Evolutionary conservation across 2,113 vertebrate species (phyloP).

Genomic region (Podilymbus podiceps): DNA sequence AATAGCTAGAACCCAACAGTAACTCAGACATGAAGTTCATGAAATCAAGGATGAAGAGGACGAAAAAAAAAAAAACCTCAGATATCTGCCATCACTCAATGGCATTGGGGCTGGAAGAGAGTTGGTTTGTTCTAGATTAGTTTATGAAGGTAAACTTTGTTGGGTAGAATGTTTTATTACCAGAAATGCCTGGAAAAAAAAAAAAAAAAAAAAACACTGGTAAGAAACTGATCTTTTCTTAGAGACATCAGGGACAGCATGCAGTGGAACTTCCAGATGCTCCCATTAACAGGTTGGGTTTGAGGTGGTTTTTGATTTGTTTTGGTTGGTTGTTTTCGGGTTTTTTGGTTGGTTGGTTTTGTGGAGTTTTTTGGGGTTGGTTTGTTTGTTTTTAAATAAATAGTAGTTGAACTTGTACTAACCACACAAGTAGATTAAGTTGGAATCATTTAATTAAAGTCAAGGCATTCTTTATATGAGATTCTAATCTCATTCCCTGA

Average conservation of each 20-base stretch:
- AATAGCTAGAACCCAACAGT: background rate
- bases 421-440: background rate
- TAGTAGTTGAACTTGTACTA: background rate
- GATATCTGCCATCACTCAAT: background rate
- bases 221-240: background rate
- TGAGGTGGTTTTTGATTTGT: no score
- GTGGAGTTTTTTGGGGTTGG: no score
- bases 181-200: background rate
- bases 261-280: background rate
- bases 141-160: background rate
- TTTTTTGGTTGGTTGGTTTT: no score
- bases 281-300: background rate
- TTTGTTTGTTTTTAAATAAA: background rate
- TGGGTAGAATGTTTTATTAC: background rate
- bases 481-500: background rate
- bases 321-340: no score
- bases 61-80: background rate
- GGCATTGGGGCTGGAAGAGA: background rate
- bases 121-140: background rate
- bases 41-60: background rate
- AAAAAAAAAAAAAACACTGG: accelerated
- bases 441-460: background rate
- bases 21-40: accelerated
- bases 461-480: background rate
- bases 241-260: background rate